Percentiles rank a stretch among this genome's conserved stretches.
These are phyloP conservation scores for Ophraella communa DNA, from an alignment of 2,888 invertebrate genomes.

Conservation along the genomic window DNA sequence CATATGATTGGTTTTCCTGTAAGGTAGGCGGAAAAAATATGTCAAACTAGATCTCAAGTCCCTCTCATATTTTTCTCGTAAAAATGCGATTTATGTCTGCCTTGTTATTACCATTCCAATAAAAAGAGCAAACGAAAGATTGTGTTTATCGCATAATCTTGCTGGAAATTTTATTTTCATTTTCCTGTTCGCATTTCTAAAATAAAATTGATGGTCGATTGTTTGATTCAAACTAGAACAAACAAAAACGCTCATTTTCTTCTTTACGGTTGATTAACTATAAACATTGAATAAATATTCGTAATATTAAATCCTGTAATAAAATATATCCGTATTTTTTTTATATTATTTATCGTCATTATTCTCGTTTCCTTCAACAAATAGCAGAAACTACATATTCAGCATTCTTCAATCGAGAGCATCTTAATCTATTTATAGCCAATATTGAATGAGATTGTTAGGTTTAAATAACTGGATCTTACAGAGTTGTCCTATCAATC, in stretches of 20 bases:
- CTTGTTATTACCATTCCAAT: too few species aligned
- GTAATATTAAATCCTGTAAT: slow-evolving; percentile 25
- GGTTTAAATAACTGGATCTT: background rate
- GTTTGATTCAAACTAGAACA: background rate
- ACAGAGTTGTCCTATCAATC: background rate
- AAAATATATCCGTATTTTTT: slow-evolving; percentile 18
- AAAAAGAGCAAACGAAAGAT: too few species aligned
- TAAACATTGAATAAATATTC: background rate
- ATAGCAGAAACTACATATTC: slow-evolving; percentile 6
- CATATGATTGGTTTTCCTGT: too few species aligned
- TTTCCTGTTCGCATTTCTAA: too few species aligned
- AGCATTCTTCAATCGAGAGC: background rate
- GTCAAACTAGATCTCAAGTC: too few species aligned
- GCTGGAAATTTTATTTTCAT: too few species aligned
- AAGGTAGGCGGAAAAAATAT: too few species aligned
- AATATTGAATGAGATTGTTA: background rate
- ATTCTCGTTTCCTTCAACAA: slow-evolving; percentile 26
- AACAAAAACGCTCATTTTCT: background rate
- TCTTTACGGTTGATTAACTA: background rate
- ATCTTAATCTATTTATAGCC: slow-evolving; percentile 2
- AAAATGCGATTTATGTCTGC: too few species aligned
- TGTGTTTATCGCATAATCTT: too few species aligned
- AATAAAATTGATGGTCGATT: background rate
- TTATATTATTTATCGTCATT: slow-evolving; percentile 16
- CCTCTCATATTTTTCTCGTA: too few species aligned